Percentiles rank a stretch among this genome's conserved stretches.
phyloP scores from a whole-genome alignment of 2,888 invertebrate species.

The Eupeodes latifasciatus region DNA sequence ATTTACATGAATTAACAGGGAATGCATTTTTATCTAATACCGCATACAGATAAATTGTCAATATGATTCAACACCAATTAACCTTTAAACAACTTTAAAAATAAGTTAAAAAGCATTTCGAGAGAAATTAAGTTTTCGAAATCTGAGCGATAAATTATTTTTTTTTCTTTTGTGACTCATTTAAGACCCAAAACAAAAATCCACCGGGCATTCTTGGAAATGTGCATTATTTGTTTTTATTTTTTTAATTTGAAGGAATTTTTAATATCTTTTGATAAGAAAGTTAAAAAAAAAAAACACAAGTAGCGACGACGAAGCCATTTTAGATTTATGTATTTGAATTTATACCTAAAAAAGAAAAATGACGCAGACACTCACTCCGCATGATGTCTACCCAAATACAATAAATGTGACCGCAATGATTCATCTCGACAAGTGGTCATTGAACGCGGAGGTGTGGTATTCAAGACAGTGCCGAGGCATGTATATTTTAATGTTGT shows the following conservation, averaged over 20 bases:
- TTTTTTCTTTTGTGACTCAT: neutral
- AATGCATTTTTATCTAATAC: neutral
- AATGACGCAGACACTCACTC: slow-evolving; percentile 29
- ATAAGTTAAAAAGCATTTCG: neutral
- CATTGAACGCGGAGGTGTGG: slow-evolving; percentile 74
- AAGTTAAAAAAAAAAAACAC: slow-evolving; percentile 10
- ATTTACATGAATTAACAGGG: too few species aligned
- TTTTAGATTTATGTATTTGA: slow-evolving; percentile 17
- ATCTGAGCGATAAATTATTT: neutral
- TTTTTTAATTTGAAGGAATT: neutral
- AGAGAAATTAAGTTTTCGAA: neutral
- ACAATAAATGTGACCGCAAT: slow-evolving; percentile 30
- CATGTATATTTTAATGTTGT: slow-evolving; percentile 16
- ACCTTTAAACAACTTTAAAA: neutral
- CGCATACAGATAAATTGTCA: neutral
- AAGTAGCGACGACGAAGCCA: slow-evolving; percentile 36
- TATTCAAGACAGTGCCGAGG: slow-evolving; percentile 4
- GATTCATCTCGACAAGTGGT: slow-evolving; percentile 68
- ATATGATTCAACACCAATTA: neutral
- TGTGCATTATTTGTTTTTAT: slow-evolving; percentile 9
- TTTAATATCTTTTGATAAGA: slow-evolving; percentile 28
- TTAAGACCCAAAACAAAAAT: neutral
- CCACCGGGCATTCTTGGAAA: slow-evolving; percentile 20
- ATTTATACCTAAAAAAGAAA: slow-evolving; percentile 5
- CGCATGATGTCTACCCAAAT: slow-evolving; percentile 15